A percentile compares a stretch with the other conserved stretches of the same genome.
Evolutionary conservation across 2,113 vertebrate species (phyloP).

Genomic region (Engystomops pustulosus): DNA sequence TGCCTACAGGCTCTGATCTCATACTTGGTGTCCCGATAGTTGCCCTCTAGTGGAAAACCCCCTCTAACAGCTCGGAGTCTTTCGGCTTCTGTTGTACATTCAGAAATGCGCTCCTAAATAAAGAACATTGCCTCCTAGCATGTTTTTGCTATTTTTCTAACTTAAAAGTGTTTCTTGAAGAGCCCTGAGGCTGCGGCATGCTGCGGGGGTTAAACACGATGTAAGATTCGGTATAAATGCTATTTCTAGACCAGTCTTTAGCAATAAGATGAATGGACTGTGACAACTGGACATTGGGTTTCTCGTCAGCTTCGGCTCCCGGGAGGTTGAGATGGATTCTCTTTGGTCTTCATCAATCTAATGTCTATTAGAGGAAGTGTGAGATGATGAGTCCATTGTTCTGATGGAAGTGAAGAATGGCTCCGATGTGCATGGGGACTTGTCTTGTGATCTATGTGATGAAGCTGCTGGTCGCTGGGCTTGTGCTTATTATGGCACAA

Average conservation of each 20-base stretch:
- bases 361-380: slow-evolving; percentile 5
- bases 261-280: neutral
- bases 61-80: too few relatives aligned
- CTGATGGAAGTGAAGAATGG: neutral
- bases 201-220: neutral
- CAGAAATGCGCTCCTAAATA: too few relatives aligned
- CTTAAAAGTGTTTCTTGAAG: too few relatives aligned
- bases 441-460: neutral
- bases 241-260: neutral
- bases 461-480: neutral
- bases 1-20: too few relatives aligned
- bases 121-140: too few relatives aligned
- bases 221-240: neutral
- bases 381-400: neutral
- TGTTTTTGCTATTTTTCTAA: too few relatives aligned
- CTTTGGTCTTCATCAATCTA: neutral
- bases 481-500: neutral
- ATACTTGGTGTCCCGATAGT: too few relatives aligned
- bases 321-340: neutral
- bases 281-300: slow-evolving; percentile 5
- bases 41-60: too few relatives aligned
- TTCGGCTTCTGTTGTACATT: too few relatives aligned
- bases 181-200: too few relatives aligned
- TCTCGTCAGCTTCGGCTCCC: neutral
- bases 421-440: neutral